phyloP scores from a whole-genome alignment of 2,113 vertebrate genomes.

The Pollimyrus isidori region DNA sequence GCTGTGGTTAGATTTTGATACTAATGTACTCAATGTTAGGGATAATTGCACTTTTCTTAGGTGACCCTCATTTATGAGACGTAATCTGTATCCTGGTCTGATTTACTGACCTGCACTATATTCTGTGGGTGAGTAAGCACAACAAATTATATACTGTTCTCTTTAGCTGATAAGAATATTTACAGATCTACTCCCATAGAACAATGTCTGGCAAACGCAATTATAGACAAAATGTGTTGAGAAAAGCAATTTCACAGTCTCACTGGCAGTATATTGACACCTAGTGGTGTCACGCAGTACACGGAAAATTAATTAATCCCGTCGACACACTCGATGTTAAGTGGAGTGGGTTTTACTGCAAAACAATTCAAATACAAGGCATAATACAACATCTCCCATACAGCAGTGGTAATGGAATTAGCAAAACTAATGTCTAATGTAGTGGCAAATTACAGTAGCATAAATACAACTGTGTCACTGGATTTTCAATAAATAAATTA shows the following conservation, averaged over 20 bases:
- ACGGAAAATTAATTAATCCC: not conserved
- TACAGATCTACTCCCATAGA: not conserved
- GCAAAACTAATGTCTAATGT: not conserved
- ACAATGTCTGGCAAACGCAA: not conserved
- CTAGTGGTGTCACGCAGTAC: slow-evolving; percentile 2
- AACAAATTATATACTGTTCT: not conserved
- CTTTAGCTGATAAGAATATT: not conserved
- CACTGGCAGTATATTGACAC: slow-evolving; percentile 14
- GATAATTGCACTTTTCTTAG: not conserved
- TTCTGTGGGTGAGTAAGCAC: not conserved
- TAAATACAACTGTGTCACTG: not conserved
- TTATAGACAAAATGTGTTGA: not conserved
- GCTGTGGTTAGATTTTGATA: not conserved
- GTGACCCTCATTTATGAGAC: not conserved
- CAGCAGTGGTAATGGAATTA: not conserved
- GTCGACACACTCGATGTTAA: not conserved
- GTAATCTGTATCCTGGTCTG: not conserved
- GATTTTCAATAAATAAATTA: not conserved
- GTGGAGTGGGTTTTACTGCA: not conserved
- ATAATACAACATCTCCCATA: not conserved
- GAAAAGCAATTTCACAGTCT: not conserved
- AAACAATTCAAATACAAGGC: not conserved
- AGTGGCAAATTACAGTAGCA: not conserved
- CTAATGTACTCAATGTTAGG: not conserved
- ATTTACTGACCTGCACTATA: not conserved